A percentile compares a stretch with the other conserved stretches of the same genome.
Conservation (phyloP, 2,888 invertebrate genomes). For the Nomada lathburiana region DNA sequence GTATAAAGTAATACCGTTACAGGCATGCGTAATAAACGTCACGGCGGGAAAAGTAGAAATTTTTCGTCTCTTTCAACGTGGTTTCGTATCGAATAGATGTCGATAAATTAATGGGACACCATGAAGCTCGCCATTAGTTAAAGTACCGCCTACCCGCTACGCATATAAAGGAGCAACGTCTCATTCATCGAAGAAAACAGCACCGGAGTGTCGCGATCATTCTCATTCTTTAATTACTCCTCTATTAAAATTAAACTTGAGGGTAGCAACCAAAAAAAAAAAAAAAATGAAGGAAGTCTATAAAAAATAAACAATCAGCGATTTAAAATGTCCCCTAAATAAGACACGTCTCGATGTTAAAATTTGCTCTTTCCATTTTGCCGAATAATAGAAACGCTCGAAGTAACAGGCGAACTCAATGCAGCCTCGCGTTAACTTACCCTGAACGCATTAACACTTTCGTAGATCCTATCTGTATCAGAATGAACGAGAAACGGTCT, state of each 20-base stretch:
- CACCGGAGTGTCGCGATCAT: neutral
- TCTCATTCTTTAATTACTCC: neutral
- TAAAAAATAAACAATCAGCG: too few species aligned
- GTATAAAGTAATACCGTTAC: slow-evolving; percentile 60
- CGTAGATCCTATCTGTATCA: neutral
- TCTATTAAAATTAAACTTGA: neutral
- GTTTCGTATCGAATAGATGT: neutral
- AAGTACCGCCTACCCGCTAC: too few species aligned
- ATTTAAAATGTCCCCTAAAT: neutral
- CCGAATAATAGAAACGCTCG: neutral
- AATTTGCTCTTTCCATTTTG: neutral
- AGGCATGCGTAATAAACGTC: slow-evolving; percentile 48
- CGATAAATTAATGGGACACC: neutral
- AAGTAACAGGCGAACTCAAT: neutral
- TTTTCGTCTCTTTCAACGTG: slow-evolving; percentile 19
- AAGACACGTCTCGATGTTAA: neutral
- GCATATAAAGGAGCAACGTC: neutral
- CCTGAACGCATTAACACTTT: neutral
- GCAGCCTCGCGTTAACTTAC: neutral
- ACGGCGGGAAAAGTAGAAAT: slow-evolving; percentile 16
- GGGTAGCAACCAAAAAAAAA: neutral
- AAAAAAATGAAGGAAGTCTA: neutral
- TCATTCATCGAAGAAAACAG: neutral
- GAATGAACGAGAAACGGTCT: neutral
- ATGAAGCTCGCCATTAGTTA: neutral